Conservation (phyloP, 2,797 vertebrate genomes). For the Microchirus variegatus region DNA sequence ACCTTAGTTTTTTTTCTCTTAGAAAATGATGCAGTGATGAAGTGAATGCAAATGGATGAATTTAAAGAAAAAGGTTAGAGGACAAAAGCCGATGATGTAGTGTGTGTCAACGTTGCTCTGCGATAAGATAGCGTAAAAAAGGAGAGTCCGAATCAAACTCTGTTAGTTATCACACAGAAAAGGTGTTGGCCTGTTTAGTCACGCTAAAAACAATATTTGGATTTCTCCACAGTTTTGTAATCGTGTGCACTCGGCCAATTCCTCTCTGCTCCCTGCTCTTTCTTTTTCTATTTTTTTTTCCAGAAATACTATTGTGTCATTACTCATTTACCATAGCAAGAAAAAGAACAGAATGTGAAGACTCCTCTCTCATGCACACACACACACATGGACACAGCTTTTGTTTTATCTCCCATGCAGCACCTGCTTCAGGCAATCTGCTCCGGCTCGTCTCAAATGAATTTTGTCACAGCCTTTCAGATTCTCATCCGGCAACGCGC, state of each 20-base stretch:
- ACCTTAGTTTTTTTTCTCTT: no score
- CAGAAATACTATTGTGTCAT: slow-evolving; percentile 71
- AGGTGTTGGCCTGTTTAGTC: slow-evolving; percentile 76
- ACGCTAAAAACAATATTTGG: slow-evolving; percentile 78
- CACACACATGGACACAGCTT: slow-evolving; percentile 59
- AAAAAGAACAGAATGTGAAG: slow-evolving; percentile 70
- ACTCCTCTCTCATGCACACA: slow-evolving; percentile 59
- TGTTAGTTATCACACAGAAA: slow-evolving; percentile 50
- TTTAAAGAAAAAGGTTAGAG: slow-evolving; percentile 49
- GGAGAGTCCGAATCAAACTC: slow-evolving; percentile 72
- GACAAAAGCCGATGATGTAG: slow-evolving; percentile 58
- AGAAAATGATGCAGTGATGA: no score
- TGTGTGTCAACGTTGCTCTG: slow-evolving; percentile 56
- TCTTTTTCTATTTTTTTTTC: slow-evolving; percentile 21
- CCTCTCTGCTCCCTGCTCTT: slow-evolving; percentile 27
- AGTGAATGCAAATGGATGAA: slow-evolving; percentile 51
- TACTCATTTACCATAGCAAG: slow-evolving; percentile 70
- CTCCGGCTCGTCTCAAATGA: slow-evolving; percentile 90
- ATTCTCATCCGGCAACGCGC: slow-evolving; percentile 88
- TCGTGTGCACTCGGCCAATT: slow-evolving; percentile 43
- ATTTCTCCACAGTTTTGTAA: slow-evolving; percentile 70
- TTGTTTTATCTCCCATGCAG: slow-evolving; percentile 92
- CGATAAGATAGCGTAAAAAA: slow-evolving; percentile 71
- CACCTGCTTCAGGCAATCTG: slow-evolving; percentile 97
- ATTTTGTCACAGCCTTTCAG: slow-evolving; percentile 98